Base-by-base conservation (phyloP, 2,888 invertebrate genomes). In the Eutolmus rufibarbis region DNA sequence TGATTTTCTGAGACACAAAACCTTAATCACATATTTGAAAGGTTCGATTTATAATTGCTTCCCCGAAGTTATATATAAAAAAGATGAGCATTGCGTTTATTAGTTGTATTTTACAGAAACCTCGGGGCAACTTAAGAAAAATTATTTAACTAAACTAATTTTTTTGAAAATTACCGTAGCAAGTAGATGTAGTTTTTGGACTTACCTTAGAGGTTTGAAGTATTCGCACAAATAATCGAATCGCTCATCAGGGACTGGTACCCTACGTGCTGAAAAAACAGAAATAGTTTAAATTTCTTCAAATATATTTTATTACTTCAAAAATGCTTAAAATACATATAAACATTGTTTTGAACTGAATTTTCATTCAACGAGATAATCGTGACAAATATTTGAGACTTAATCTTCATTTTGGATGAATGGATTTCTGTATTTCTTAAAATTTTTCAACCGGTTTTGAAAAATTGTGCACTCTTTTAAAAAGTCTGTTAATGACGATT, bases 221-320 rank as follows among this genome's bases (percentile, higher is more conserved):
- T 96, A 97, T 89, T 99, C 96, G 93, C 97, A 97, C 66, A 99
- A 95, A 92, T 95, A 99, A 91, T 99, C 98, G 92, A 95, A 99
- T 90, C 99, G 94, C 86, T 95, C 95, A 93, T 99, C 99, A 2
- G 99, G 99, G 8, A 99, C 99, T 40, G 99, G 98, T 91, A 99
- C 99, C 91, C 99, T 96, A 96, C 97, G 96, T 98, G 95, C 94
- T 91, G 91, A 90, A 91, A 46, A 91, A 51, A 31, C 43, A 23
- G 2, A 77, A n/a, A 23, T 74, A 57, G 31, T 77, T n/a, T 56
- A 78, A 57, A 34, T 82, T 85, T 85, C 74, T 85, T 74, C 19
- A 74, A 85, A 57, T 23, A 8, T 28, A 23, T 66, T 66, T 66
- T 66, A 66, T 66, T 66, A 66, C 16, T 34, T 76, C n/a, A 40